Conservation (phyloP, 2,888 invertebrate species). For the Eupithecia subumbrata region DNA sequence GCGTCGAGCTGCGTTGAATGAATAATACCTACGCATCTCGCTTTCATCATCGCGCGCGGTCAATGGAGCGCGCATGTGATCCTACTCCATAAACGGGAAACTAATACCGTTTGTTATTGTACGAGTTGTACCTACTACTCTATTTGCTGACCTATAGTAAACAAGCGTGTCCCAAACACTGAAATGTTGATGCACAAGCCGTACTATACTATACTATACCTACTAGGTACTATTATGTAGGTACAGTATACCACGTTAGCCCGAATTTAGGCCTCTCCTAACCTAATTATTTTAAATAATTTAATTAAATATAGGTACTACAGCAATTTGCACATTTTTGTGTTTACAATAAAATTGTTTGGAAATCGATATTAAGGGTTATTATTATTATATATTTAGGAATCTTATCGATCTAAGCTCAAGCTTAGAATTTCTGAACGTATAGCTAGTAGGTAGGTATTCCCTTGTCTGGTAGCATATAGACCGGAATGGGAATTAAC, state of each 20-base stretch:
- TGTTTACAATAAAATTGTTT: too few species aligned
- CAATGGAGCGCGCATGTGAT: constrained; percentile 49
- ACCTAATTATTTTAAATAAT: too few species aligned
- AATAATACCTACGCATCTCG: constrained; percentile 42
- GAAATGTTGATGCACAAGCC: not conserved
- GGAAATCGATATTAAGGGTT: too few species aligned
- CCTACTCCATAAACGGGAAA: constrained; percentile 33
- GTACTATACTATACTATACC: too few species aligned
- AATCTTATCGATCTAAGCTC: too few species aligned
- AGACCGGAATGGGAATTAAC: constrained; percentile 37
- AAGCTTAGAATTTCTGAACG: too few species aligned
- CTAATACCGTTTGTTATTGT: constrained; percentile 21
- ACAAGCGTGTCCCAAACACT: not conserved
- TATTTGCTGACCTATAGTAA: not conserved
- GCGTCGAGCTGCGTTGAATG: constrained; percentile 33
- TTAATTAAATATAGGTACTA: too few species aligned
- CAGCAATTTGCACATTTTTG: too few species aligned
- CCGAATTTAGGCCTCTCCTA: not conserved
- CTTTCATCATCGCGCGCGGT: constrained; percentile 50
- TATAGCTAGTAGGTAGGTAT: too few species aligned
- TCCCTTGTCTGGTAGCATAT: too few species aligned
- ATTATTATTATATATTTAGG: too few species aligned
- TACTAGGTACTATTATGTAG: too few species aligned
- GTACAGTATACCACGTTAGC: not conserved
- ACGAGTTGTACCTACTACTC: not conserved